Percentiles rank a stretch among this genome's conserved stretches.
Evolutionary conservation across 2,888 invertebrate genomes (phyloP).

Genomic region (Andrena minutula): DNA sequence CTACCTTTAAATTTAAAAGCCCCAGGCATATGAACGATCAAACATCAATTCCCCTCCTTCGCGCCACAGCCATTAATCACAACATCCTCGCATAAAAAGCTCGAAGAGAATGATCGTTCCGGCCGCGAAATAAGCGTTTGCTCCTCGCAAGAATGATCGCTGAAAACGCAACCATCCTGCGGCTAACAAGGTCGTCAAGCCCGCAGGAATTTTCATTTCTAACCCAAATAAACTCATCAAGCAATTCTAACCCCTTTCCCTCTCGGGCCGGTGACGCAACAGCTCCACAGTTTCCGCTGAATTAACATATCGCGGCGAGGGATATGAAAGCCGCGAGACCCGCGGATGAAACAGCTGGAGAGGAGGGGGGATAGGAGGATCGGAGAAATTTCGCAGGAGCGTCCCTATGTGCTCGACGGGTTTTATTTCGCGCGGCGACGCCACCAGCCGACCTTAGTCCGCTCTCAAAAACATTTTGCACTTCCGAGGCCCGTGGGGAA

Average conservation of each 20-base stretch:
- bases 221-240: slow-evolving; percentile 24
- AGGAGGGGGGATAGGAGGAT: neutral
- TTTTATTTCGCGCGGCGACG: slow-evolving; percentile 40
- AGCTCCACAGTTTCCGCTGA: neutral
- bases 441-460: slow-evolving; percentile 42
- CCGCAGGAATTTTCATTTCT: slow-evolving; percentile 12
- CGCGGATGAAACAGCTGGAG: neutral
- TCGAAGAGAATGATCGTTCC: neutral
- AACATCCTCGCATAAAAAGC: too few relatives aligned
- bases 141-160: neutral
- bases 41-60: too few relatives aligned
- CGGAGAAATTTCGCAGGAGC: slow-evolving; percentile 20
- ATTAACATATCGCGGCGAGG: slow-evolving; percentile 22
- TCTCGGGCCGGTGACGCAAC: slow-evolving; percentile 2
- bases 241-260: slow-evolving; percentile 2
- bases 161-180: neutral
- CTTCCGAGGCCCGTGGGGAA: slow-evolving; percentile 49
- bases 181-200: slow-evolving; percentile 5
- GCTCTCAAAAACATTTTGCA: slow-evolving; percentile 68
- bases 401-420: slow-evolving; percentile 21
- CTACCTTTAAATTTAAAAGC: too few relatives aligned
- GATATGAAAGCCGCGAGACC: neutral
- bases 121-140: neutral
- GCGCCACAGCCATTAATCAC: too few relatives aligned
- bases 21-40: neutral